phyloP scores from a whole-genome alignment of 2,888 invertebrate species.

The Sarcophaga variegata region DNA sequence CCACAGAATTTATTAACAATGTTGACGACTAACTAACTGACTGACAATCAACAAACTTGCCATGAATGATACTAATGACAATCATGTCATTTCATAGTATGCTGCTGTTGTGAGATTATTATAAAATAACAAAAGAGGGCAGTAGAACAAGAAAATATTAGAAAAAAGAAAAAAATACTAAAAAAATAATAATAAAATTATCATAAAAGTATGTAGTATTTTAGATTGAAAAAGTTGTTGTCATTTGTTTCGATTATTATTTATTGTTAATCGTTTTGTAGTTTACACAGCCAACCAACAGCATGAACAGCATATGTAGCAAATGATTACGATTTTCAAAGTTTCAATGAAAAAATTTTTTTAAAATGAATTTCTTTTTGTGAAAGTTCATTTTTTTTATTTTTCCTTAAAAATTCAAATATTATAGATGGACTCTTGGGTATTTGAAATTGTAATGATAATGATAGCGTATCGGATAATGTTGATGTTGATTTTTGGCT shows the following conservation, averaged over 20 bases:
- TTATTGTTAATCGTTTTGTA: slow-evolving; percentile 58
- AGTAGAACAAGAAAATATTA: not conserved
- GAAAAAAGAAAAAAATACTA: slow-evolving; percentile 1
- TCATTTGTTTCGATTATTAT: slow-evolving; percentile 24
- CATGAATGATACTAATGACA: no score
- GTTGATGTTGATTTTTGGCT: slow-evolving; percentile 25
- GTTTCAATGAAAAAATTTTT: not conserved
- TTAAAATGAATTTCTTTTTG: not conserved
- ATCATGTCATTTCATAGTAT: no score
- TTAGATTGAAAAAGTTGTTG: slow-evolving; percentile 31
- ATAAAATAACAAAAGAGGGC: not conserved
- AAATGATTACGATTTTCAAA: not conserved
- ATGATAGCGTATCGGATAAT: slow-evolving; percentile 1
- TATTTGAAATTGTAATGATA: slow-evolving; percentile 2
- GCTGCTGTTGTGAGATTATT: not conserved
- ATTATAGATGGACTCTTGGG: slow-evolving; percentile 52
- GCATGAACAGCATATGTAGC: not conserved
- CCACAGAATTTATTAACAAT: slow-evolving; percentile 38
- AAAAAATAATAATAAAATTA: not conserved
- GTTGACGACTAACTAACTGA: not conserved
- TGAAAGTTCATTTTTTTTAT: not conserved
- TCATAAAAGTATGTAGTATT: slow-evolving; percentile 38
- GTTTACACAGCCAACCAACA: slow-evolving; percentile 24
- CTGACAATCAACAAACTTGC: no score
- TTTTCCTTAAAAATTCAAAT: slow-evolving; percentile 3